A percentile compares a stretch with the other conserved stretches of the same genome.
Conservation (phyloP, 1,140 invertebrate species). For the Proctacanthus coquilletti region DNA sequence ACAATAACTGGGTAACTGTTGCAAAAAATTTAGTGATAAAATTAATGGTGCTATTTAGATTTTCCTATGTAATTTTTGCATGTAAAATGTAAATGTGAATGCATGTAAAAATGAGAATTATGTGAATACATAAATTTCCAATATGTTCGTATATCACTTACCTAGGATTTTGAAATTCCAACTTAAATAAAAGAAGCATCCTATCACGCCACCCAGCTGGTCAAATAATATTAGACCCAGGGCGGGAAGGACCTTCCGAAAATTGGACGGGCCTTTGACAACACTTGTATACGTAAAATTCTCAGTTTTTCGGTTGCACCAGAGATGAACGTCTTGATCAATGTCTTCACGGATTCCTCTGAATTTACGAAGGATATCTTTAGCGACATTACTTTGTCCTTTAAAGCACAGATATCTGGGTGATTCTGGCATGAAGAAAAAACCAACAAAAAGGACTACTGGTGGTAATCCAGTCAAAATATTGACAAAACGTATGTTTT, state of each 20-base stretch:
- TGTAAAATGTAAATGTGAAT: too few species aligned
- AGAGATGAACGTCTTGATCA: not conserved
- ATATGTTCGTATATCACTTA: too few species aligned
- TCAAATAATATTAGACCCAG: not conserved
- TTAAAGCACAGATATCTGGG: not conserved
- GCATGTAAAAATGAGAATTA: too few species aligned
- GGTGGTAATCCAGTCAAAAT: not conserved
- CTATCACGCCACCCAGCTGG: not conserved
- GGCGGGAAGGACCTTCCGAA: not conserved
- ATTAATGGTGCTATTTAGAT: too few species aligned
- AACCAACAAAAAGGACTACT: not conserved
- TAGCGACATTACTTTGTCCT: not conserved
- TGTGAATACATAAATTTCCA: too few species aligned
- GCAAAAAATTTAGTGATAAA: too few species aligned
- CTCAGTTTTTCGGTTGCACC: not conserved
- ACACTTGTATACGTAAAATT: not conserved
- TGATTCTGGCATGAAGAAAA: not conserved
- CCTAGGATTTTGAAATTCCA: not conserved
- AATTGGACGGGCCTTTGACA: not conserved
- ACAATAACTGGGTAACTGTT: too few species aligned
- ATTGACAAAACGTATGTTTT: not conserved
- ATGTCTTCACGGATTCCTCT: not conserved
- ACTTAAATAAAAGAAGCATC: not conserved
- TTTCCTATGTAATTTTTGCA: too few species aligned
- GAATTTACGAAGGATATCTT: not conserved